These are phyloP conservation scores for Polypterus senegalus DNA, from an alignment of 2,113 vertebrate species.

Conservation along the genomic window DNA sequence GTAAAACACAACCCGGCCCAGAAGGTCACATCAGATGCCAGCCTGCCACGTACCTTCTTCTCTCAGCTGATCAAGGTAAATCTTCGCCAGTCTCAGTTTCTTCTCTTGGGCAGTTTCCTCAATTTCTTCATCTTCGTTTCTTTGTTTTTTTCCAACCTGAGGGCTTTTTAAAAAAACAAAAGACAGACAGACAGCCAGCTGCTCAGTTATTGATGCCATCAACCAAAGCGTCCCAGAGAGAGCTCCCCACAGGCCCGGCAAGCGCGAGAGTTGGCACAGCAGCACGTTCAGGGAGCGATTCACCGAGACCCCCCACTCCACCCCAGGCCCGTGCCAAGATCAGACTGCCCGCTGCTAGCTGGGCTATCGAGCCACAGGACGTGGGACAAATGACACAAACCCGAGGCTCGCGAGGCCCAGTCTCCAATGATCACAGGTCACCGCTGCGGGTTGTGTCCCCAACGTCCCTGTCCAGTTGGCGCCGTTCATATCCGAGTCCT, in stretches of 20 bases:
- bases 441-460: too few relatives aligned
- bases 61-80: constrained; percentile 70
- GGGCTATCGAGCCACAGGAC: too few relatives aligned
- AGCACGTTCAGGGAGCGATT: neutral
- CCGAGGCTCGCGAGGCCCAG: too few relatives aligned
- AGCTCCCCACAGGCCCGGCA: neutral
- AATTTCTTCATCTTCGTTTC: constrained; percentile 45
- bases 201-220: neutral
- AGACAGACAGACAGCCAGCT: neutral
- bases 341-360: too few relatives aligned
- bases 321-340: too few relatives aligned
- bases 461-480: too few relatives aligned
- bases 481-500: too few relatives aligned
- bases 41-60: constrained; percentile 52
- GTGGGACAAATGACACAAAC: too few relatives aligned
- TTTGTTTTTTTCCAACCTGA: constrained; percentile 26
- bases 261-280: neutral
- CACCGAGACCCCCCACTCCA: neutral
- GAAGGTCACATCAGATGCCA: too few relatives aligned
- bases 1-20: too few relatives aligned
- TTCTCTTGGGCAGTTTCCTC: constrained; percentile 88
- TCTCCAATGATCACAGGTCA: too few relatives aligned
- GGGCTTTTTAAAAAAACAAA: constrained; percentile 23
- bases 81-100: constrained; percentile 79
- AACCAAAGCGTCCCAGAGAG: neutral